Base-by-base conservation (phyloP, 2,113 vertebrate species). In the Collichthys lucidus region DNA sequence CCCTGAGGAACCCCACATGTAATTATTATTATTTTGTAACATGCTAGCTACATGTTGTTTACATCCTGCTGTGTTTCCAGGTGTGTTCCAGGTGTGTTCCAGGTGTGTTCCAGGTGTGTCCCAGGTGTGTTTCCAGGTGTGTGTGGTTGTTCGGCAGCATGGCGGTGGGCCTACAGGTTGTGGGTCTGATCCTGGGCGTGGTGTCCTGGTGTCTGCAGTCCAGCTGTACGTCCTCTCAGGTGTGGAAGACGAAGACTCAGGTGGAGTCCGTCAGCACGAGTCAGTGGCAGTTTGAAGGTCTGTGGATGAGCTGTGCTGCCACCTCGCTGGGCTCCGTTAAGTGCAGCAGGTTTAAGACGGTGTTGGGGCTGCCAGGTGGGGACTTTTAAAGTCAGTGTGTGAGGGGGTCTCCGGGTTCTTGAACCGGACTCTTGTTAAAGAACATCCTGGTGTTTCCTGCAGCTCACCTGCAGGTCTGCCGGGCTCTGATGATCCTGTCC, bases 401-500 rank as follows among this genome's bases (percentile, higher is more conserved):
- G 35, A 40, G 35, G 7, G 9, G 35, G 35, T 40, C 7, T 40
- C 35, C 35, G 9, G 50, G 50, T 8, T 53, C 12, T 15, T 19
- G 4, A 44, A 64, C 40, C 11, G 8, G 20, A 22, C 19, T n/a
- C 40, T 19, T 9, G 40, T 52, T 52, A 9, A 53, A n/a, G 19
- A 31, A 7, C 3, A 1, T 62, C 15, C 57, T 59, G 46, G 3
- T 61, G n/a, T 11, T 14, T 35, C 10, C 26, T 11, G 5, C 80
- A 98, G 97, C 24, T 67, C 89, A 96, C 20, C 57, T 97, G 59
- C 97, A 97, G 92, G 92, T 87, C 81, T 97, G 96, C 81, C 93
- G 97, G n/a, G 96, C 96, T 52, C 91, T 98, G 90, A 97, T 98
- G 96, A 95, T 97, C 72, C 15, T 91, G 53, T 94, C 97, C 24